Evolutionary conservation across 2,888 invertebrate genomes (phyloP).

Genomic region (Perithous albicinctus): DNA sequence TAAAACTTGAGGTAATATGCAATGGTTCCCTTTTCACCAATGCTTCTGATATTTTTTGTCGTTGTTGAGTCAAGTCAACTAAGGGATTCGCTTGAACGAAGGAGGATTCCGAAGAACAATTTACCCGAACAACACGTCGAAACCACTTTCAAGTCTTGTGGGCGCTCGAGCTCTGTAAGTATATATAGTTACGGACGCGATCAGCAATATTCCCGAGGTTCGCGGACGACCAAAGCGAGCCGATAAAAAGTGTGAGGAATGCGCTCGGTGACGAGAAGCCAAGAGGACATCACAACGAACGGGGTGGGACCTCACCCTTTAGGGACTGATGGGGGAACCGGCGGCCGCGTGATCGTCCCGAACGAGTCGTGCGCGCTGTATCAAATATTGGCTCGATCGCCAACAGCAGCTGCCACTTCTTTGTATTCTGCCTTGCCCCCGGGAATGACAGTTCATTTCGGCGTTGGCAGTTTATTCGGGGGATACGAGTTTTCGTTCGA

Average conservation of each 20-base stretch:
- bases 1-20: not conserved
- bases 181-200: constrained; percentile 44
- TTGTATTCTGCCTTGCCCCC: constrained; percentile 68
- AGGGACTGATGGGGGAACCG: constrained; percentile 44
- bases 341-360: constrained; percentile 38
- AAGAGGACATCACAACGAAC: constrained; percentile 67
- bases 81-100: not conserved
- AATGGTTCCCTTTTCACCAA: not conserved
- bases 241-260: constrained; percentile 80
- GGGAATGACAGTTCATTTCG: constrained; percentile 71
- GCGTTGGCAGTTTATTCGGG: constrained; percentile 60
- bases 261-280: constrained; percentile 69
- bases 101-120: too few relatives aligned
- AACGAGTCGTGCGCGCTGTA: constrained; percentile 72
- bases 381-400: constrained; percentile 79
- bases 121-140: not conserved
- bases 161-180: constrained; percentile 13
- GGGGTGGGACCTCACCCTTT: constrained; percentile 74
- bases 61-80: not conserved
- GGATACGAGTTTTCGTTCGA: constrained; percentile 45
- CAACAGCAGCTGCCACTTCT: constrained; percentile 79
- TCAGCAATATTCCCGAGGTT: constrained; percentile 54
- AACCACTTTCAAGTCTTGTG: constrained; percentile 5
- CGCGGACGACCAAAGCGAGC: constrained; percentile 34
- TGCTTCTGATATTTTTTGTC: not conserved